Base-by-base conservation (phyloP, 2,113 vertebrate genomes). In the Odontophorus gujanensis region DNA sequence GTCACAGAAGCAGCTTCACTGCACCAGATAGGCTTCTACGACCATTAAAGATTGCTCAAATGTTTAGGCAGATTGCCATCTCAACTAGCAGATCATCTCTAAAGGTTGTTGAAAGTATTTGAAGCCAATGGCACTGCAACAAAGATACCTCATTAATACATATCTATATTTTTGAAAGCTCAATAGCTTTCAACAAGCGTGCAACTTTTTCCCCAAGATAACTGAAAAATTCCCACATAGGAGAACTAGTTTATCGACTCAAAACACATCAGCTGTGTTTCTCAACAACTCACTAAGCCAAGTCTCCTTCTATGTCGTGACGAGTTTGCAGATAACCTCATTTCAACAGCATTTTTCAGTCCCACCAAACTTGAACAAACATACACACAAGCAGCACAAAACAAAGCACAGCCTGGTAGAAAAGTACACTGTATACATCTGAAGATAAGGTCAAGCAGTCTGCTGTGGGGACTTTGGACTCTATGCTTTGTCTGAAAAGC, bases 401-500 rank as follows among this genome's bases (percentile, higher is more conserved):
- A 67, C 83, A 68, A 7, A 74, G 18, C 47, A 67, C 69, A 81
- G 65, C 19, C 48, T 50, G n/a, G 30, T 20, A 88, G 68, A 78
- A 92, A 88, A 91, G 9, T 53, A 48, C 48, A 81, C 6, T 88
- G 57, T 73, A 51, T 66, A 43, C 6, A 50, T 90, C 40, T 40
- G 50, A 87, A 89, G 91, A 91, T 95, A 96, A 96, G 68, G 16
- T 67, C 30, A 84, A 58, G 51, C 51, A 91, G 55, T 45, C 69
- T 68, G 81, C 19, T 30, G 53, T 53, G 74, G 25, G 73, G 69
- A 96, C 81, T 89, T 85, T 53, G 85, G 85, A 95, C 82, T 89
- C 91, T 18, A 74, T 61, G 82, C 34, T 40, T 90, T 2, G 1
- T 22, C 61, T 91, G 79, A 92, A 93, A 83, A 88, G 62, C 85